phyloP scores from a whole-genome alignment of 2,888 invertebrate genomes.

The Drosophila atroscutellata region DNA sequence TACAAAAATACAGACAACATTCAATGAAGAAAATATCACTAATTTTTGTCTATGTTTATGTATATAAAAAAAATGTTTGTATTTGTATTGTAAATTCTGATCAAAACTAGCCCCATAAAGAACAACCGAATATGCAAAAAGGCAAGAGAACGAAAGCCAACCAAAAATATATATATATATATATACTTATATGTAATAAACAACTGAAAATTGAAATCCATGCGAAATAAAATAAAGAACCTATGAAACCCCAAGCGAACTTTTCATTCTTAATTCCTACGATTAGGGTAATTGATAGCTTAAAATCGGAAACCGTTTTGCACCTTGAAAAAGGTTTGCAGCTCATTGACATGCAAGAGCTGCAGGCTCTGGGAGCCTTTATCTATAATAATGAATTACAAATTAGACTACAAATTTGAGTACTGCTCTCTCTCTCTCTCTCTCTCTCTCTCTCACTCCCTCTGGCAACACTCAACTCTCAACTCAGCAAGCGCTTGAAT shows the following conservation, averaged over 20 bases:
- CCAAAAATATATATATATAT: constrained; percentile 6
- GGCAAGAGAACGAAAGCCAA: constrained; percentile 16
- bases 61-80: constrained; percentile 55
- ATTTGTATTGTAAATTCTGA: constrained; percentile 73
- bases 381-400: not conserved
- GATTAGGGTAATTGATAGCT: not conserved
- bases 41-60: constrained; percentile 23
- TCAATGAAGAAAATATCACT: constrained; percentile 9
- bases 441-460: not conserved
- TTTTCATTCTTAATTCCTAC: not conserved
- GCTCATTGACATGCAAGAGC: not conserved
- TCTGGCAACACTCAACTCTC: constrained; percentile 20
- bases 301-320: not conserved
- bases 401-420: not conserved
- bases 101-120: constrained; percentile 33
- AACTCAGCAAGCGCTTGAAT: constrained; percentile 12
- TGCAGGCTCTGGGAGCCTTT: not conserved
- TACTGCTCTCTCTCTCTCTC: not conserved
- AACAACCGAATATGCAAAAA: constrained; percentile 15
- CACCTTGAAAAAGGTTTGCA: not conserved
- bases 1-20: constrained; percentile 16
- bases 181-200: constrained; percentile 24
- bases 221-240: constrained; percentile 64
- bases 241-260: constrained; percentile 29
- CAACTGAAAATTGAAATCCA: constrained; percentile 38